Base-by-base conservation (phyloP, 2,888 invertebrate genomes). In the Strigamia crassipes region DNA sequence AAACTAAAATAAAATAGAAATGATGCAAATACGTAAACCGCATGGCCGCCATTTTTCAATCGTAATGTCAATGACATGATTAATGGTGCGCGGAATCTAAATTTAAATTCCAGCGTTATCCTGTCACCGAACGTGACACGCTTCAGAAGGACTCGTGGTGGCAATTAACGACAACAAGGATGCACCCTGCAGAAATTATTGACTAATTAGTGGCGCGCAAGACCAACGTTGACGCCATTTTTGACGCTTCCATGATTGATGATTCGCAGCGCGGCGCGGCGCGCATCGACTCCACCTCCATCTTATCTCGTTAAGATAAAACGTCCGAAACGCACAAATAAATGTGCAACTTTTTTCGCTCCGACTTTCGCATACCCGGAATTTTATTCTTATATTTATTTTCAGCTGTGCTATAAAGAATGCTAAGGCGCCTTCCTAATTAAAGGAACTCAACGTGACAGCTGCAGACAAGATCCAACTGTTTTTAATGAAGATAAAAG, bases 111-210 rank as follows among this genome's bases (percentile, higher is more conserved):
- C 9, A 12, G 1, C 18, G 78, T 78, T 78, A 38, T 41, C 78
- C 78, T 38, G 41, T 38, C 38, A 42, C 38, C 41, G 4, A 41
- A 78, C n/a, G 4, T 78, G 78, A 78, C 78, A 78, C 78, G 78
- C 38, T 42, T 21, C 38, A 78, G 38, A 41, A 73, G 27, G 73
- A 38, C 41, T 42, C 78, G 38, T 42, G 41, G 78, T 78, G 78
- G 78, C 78, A 78, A 78, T 78, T 78, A 78, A 42, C 78, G 78
- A 42, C 78, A 78, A 78, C 78, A 78, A 78, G 56, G 78, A 38
- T 41, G 21, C 42, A 38, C 21, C 78, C 41, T 41, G 38, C 78
- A 78, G 38, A 73, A 78, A 78, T 78, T 78, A 78, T 78, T 78
- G 78, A 78, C 78, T 78, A 78, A 78, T 78, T 78, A 78, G 78